Evolutionary conservation across 2,113 vertebrate species (phyloP), one percentile per base, ranked within the genome.

Genomic region (Calyptomena viridis): DNA sequence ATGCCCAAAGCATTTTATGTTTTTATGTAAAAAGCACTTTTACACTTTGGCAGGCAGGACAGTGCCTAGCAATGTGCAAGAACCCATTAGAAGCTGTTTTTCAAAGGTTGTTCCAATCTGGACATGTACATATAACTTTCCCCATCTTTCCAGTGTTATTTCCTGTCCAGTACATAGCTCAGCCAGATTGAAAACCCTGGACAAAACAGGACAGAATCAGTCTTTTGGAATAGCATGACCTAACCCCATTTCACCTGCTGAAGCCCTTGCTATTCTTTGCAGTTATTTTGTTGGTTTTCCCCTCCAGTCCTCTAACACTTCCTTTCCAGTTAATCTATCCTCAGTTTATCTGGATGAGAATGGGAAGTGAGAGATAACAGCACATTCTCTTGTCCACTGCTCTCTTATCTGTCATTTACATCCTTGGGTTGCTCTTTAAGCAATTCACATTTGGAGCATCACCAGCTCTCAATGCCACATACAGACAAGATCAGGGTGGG

Each of bases 361-460:
- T 9, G 56, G 78, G 80, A 95, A 91, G 35, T 15, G 19, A 90
- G n/a, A 94, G 78, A 80, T 4, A 76, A 60, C 25, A 87, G 42
- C 53, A 91, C 14, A 47, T 55, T 53, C 31, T 40, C 49, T 30
- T 31, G 15, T 22, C 89, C 37, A 86, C 3, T 1, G 24, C 18
- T 73, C 49, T 82, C 78, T 94, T 74, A 96, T 94, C 87, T 66
- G 14, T 49, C 73, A 27, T 71, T 71, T 77, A 52, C 56, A 95
- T 37, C 33, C 67, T 25, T 2, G 0, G 39, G 40, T 6, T 86
- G 33, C 19, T 88, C 52, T 86, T 68, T 12, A 75, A 46, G 52
- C 39, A 80, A 81, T 77, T n/a, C 22, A 67, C 28, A 59, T 66
- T 27, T 76, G 49, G 49, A 91, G 18, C 40, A 69, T 8, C 37